Percentiles rank a stretch among this genome's conserved stretches.
Evolutionary conservation across 2,113 vertebrate genomes (phyloP).

Genomic region (Formicarius rufipectus): DNA sequence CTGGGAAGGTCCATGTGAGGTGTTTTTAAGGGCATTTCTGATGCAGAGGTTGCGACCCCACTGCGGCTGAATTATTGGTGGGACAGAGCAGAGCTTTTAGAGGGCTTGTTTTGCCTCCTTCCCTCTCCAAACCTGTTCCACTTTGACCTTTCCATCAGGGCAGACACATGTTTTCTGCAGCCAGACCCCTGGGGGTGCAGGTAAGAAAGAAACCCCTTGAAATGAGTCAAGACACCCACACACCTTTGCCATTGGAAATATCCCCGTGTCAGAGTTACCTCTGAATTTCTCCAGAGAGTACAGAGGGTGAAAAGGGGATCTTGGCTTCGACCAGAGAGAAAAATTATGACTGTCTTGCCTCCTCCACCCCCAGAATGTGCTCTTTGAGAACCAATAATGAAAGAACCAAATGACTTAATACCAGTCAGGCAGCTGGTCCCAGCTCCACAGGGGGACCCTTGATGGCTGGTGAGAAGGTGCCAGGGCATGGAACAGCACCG

Average conservation of each 20-base stretch:
- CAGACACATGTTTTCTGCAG: neutral
- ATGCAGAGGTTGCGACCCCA: neutral
- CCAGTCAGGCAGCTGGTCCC: neutral
- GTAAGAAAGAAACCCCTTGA: neutral
- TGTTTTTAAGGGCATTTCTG: neutral
- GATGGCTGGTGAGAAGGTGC: accelerated
- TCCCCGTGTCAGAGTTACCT: accelerated
- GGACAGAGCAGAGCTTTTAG: neutral
- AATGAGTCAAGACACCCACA: neutral
- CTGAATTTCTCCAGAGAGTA: neutral
- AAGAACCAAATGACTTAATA: slow-evolving; percentile 10
- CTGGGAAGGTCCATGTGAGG: neutral
- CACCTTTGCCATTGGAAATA: neutral
- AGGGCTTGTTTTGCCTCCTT: neutral
- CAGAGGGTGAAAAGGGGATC: neutral
- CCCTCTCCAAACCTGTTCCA: neutral
- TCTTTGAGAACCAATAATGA: neutral
- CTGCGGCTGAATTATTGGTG: neutral
- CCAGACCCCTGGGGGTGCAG: neutral
- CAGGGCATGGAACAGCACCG: neutral
- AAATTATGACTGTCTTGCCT: neutral
- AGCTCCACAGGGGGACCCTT: neutral
- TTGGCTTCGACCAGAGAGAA: neutral
- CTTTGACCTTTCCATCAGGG: neutral
- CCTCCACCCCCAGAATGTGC: neutral